Conservation (phyloP, 2,113 vertebrate species). For the Pantherophis guttatus region DNA sequence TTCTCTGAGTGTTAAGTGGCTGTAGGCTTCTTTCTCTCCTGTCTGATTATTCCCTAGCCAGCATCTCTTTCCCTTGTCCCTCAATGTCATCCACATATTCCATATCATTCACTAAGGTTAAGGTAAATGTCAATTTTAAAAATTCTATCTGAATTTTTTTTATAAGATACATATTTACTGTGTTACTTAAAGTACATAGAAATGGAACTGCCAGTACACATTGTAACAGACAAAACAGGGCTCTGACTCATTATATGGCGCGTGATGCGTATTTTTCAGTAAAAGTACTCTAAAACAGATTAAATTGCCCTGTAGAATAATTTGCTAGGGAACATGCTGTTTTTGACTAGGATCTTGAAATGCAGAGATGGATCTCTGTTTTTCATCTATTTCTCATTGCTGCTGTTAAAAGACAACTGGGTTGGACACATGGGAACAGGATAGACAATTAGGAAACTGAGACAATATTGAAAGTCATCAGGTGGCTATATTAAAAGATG, state of each 20-base stretch:
- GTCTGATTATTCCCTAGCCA: not conserved
- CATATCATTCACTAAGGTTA: not conserved
- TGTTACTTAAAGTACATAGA: not conserved
- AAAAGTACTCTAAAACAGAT: slow-evolving; percentile 26
- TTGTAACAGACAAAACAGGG: not conserved
- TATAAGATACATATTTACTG: not conserved
- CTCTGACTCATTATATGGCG: not conserved
- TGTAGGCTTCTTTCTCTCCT: not conserved
- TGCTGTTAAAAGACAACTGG: slow-evolving; percentile 6
- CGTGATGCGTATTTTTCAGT: slow-evolving; percentile 8
- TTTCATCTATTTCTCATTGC: slow-evolving; percentile 35
- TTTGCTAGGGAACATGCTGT: slow-evolving; percentile 29
- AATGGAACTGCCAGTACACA: not conserved
- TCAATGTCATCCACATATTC: not conserved
- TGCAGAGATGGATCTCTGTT: slow-evolving; percentile 26
- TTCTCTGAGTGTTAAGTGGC: not conserved
- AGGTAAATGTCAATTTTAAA: not conserved
- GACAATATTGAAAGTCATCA: slow-evolving; percentile 19
- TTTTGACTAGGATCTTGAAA: slow-evolving; percentile 30
- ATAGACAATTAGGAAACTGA: slow-evolving; percentile 38
- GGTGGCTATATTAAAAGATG: slow-evolving; percentile 13
- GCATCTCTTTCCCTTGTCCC: not conserved
- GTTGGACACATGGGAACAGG: slow-evolving; percentile 15
- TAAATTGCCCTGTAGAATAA: slow-evolving; percentile 38
- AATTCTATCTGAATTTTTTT: not conserved